phyloP scores from a whole-genome alignment of 2,888 invertebrate genomes.

The Morpho helenor region DNA sequence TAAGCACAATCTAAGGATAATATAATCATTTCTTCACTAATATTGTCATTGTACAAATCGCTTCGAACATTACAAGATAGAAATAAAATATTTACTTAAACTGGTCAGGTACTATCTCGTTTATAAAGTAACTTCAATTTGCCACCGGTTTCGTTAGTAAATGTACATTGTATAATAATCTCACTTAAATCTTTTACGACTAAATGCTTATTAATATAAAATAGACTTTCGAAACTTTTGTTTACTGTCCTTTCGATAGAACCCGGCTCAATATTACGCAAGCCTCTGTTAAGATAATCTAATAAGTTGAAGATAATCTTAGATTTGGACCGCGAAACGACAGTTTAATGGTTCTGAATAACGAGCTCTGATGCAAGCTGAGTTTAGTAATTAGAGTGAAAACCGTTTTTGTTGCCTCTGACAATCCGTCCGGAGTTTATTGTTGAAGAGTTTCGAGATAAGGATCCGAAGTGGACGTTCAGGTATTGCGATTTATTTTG shows the following conservation, averaged over 20 bases:
- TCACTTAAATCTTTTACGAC: conserved; percentile 8
- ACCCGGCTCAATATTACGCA: conserved; percentile 15
- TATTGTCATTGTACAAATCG: no score
- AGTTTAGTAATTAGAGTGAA: conserved; percentile 17
- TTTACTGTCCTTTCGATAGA: conserved; percentile 25
- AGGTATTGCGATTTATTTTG: background rate
- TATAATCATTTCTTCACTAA: no score
- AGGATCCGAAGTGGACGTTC: background rate
- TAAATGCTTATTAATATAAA: conserved; percentile 14
- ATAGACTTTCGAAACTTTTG: conserved; percentile 21
- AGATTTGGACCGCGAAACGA: conserved; percentile 21
- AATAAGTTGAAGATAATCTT: conserved; percentile 23
- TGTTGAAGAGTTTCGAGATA: conserved; percentile 7
- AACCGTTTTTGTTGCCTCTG: conserved; percentile 3
- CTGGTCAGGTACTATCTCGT: no score
- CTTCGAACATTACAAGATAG: no score
- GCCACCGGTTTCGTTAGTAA: conserved; percentile 6
- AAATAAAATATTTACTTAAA: no score
- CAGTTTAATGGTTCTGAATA: conserved; percentile 25
- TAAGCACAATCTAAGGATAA: no score
- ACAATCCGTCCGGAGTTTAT: conserved; percentile 4
- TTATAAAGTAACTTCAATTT: conserved; percentile 3
- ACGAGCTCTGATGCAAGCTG: conserved; percentile 20
- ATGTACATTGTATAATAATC: conserved; percentile 10
- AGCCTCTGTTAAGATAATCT: conserved; percentile 20